Percentiles rank a stretch among this genome's conserved stretches.
Conservation (phyloP, 1,140 invertebrate genomes). For the Diorhabda elongata region DNA sequence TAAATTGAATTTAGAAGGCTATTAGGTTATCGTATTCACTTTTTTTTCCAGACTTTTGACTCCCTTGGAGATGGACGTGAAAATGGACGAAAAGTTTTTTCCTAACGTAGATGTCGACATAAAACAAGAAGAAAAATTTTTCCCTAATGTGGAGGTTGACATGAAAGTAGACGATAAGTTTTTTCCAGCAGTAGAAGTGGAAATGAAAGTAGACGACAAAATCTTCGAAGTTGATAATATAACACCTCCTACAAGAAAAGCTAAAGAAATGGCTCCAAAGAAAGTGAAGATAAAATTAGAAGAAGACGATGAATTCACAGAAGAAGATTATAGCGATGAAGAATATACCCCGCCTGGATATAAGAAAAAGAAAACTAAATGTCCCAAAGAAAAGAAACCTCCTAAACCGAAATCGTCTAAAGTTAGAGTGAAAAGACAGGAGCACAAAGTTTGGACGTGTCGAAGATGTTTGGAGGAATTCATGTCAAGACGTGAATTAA, state of each 20-base stretch:
- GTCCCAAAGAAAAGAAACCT: constrained; percentile 11
- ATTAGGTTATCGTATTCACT: too few species aligned
- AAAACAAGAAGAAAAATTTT: too few species aligned
- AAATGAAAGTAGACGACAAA: constrained; percentile 25
- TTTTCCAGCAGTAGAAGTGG: constrained; percentile 22
- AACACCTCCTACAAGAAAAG: background rate
- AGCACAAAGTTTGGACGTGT: constrained; percentile 33
- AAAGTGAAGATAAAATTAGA: constrained; percentile 21
- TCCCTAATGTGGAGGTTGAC: too few species aligned
- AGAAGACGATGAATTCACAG: background rate
- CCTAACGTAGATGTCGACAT: too few species aligned
- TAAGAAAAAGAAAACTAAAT: constrained; percentile 19
- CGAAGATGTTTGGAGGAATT: constrained; percentile 32
- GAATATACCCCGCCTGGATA: constrained; percentile 16
- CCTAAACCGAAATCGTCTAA: background rate
- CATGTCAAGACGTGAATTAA: constrained; percentile 26
- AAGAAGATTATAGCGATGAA: constrained; percentile 16
- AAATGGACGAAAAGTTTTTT: too few species aligned
- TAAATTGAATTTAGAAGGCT: too few species aligned
- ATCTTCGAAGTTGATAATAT: constrained; percentile 7
- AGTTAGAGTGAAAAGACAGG: constrained; percentile 21
- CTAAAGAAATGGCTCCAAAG: background rate
- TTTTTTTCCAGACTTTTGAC: too few species aligned
- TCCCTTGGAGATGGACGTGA: too few species aligned
- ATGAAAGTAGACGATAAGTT: background rate